Percentiles rank a stretch among this genome's conserved stretches.
Evolutionary conservation across 2,113 vertebrate species (phyloP).

Genomic region (Lepus americanus): DNA sequence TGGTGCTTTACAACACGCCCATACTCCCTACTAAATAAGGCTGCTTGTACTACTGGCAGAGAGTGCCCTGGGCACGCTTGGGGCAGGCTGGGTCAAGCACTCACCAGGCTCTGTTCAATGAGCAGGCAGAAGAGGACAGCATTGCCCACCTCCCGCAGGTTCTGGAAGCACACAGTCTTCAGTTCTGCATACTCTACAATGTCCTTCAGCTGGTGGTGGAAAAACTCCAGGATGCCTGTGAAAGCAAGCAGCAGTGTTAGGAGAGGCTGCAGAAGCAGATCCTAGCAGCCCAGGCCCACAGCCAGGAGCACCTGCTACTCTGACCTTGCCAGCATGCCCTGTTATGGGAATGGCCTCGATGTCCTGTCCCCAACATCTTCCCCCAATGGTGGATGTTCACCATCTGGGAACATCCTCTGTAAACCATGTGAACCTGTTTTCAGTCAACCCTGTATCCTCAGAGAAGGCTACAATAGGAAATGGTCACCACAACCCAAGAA

Average conservation of each 20-base stretch:
- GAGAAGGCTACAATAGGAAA: not conserved
- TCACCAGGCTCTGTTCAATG: slow-evolving; percentile 94
- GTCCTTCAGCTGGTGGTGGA: slow-evolving; percentile 95
- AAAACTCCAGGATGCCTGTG: slow-evolving; percentile 94
- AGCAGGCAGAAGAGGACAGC: slow-evolving; percentile 94
- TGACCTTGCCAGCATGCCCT: not conserved
- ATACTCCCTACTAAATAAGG: not conserved
- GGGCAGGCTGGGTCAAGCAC: not conserved
- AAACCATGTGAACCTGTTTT: not conserved
- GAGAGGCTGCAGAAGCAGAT: fast-evolving
- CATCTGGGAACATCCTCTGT: not conserved
- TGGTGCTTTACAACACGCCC: not conserved
- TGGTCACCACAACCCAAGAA: not conserved
- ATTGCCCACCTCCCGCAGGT: slow-evolving; percentile 94
- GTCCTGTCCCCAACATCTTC: not conserved
- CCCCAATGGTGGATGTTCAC: not conserved
- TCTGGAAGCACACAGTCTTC: slow-evolving; percentile 95
- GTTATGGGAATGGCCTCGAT: fast-evolving
- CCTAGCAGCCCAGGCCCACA: fast-evolving
- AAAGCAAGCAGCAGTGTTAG: fast-evolving
- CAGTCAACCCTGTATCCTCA: not conserved
- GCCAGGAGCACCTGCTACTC: fast-evolving
- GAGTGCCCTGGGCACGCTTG: fast-evolving
- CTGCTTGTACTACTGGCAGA: fast-evolving
- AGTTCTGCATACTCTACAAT: slow-evolving; percentile 95